Percentiles rank a stretch among this genome's conserved stretches.
Conservation (phyloP, 2,888 invertebrate species). For the Gasteruption jaculator region DNA sequence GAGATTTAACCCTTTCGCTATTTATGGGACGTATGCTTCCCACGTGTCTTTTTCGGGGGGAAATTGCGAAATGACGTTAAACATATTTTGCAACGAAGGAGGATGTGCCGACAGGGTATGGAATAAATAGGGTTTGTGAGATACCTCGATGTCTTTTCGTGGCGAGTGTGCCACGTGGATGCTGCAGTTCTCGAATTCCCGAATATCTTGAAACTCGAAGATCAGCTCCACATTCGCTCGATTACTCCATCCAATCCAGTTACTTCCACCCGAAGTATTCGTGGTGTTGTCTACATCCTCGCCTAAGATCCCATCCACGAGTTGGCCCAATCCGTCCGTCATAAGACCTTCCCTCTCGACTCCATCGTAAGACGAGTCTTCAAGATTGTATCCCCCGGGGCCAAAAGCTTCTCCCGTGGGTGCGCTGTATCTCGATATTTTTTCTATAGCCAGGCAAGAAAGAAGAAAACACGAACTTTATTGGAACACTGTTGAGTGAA, state of each 20-base stretch:
- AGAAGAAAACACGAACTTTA: too few species aligned
- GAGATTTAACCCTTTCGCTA: too few species aligned
- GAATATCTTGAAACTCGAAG: slow-evolving; percentile 75
- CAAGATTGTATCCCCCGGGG: slow-evolving; percentile 61
- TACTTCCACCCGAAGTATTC: slow-evolving; percentile 41
- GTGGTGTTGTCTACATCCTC: slow-evolving; percentile 52
- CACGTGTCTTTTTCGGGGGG: too few species aligned
- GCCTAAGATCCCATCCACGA: slow-evolving; percentile 71
- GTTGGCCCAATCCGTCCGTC: slow-evolving; percentile 74
- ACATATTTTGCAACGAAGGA: too few species aligned
- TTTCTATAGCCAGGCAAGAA: too few species aligned
- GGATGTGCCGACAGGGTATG: too few species aligned
- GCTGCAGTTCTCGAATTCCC: slow-evolving; percentile 61
- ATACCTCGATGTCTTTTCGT: slow-evolving; percentile 73
- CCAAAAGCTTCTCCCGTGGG: slow-evolving; percentile 64
- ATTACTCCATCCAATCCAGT: slow-evolving; percentile 87
- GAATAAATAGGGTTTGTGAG: slow-evolving; percentile 19
- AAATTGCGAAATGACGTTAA: not conserved
- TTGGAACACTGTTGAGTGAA: too few species aligned
- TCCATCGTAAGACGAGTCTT: slow-evolving; percentile 80
- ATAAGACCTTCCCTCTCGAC: slow-evolving; percentile 54
- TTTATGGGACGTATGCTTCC: too few species aligned
- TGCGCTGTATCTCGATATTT: slow-evolving; percentile 63
- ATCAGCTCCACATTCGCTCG: slow-evolving; percentile 67
- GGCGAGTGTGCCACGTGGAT: slow-evolving; percentile 59